Conservation (phyloP, 2,888 invertebrate genomes). For the Torymus tubicola region DNA sequence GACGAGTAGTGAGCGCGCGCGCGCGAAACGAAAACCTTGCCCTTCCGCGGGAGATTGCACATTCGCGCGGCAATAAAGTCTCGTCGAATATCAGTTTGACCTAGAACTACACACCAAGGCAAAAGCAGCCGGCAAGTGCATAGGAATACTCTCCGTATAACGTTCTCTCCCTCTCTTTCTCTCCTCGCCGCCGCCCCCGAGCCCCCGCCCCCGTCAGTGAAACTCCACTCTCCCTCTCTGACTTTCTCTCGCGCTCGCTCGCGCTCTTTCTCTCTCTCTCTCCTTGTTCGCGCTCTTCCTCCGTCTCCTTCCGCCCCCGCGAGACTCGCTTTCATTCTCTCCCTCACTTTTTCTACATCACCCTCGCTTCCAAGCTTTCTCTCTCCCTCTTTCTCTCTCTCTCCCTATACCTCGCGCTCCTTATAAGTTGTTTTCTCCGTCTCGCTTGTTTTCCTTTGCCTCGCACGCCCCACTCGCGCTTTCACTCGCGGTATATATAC, state of each 20-base stretch:
- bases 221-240: slow-evolving; percentile 23
- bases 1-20: not conserved
- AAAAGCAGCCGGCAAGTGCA: slow-evolving; percentile 46
- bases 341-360: not conserved
- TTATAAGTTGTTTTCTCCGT: slow-evolving; percentile 36
- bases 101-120: slow-evolving; percentile 60
- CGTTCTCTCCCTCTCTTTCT: slow-evolving; percentile 1
- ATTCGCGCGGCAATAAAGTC: slow-evolving; percentile 64
- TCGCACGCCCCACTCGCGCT: slow-evolving; percentile 17
- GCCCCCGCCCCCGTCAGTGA: slow-evolving; percentile 14
- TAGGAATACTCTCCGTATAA: slow-evolving; percentile 40
- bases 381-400: slow-evolving; percentile 23
- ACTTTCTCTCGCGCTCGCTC: slow-evolving; percentile 38
- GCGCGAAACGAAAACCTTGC: slow-evolving; percentile 58
- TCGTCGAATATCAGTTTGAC: slow-evolving; percentile 66
- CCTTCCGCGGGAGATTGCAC: slow-evolving; percentile 59
- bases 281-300: slow-evolving; percentile 24
- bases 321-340: slow-evolving; percentile 27
- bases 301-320: slow-evolving; percentile 24
- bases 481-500: slow-evolving; percentile 40
- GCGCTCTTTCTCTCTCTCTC: not conserved
- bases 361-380: slow-evolving; percentile 14
- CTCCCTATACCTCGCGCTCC: slow-evolving; percentile 43
- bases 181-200: not conserved
- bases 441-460: slow-evolving; percentile 38